phyloP scores from a whole-genome alignment of 2,888 invertebrate genomes.

The Acleris emargana region DNA sequence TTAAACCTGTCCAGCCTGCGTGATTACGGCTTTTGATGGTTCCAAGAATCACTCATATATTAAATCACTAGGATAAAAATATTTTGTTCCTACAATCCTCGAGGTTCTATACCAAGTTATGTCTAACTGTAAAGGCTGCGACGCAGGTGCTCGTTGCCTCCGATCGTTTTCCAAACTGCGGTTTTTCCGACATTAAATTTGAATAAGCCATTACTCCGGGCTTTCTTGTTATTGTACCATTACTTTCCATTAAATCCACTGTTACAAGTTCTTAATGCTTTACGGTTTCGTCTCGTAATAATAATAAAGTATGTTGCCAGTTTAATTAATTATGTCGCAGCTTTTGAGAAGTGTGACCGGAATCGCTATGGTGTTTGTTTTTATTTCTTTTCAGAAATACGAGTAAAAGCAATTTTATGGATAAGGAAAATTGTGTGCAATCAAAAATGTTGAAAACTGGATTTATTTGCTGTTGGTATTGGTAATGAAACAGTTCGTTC shows the following conservation, averaged over 20 bases:
- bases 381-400: background rate
- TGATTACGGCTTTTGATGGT: background rate
- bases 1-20: background rate
- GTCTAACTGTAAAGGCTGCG: conserved; percentile 25
- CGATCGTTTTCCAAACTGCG: conserved; percentile 66
- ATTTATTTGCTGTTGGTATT: too few relatives aligned
- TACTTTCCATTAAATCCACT: conserved; percentile 47
- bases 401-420: too few relatives aligned
- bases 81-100: background rate
- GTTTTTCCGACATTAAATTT: conserved; percentile 71
- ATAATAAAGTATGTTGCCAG: conserved; percentile 9
- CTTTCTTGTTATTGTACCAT: conserved; percentile 46
- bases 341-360: background rate
- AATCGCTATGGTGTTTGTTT: background rate
- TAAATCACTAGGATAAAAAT: background rate
- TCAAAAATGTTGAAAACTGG: too few relatives aligned
- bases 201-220: conserved; percentile 73
- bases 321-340: conserved; percentile 7
- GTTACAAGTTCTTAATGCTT: conserved; percentile 51
- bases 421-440: too few relatives aligned
- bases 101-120: conserved; percentile 10
- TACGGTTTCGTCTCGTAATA: conserved; percentile 10
- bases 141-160: conserved; percentile 59
- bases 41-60: background rate
- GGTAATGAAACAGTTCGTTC: too few relatives aligned